Conservation (phyloP, 2,888 invertebrate genomes). For the Gibbula magus region DNA sequence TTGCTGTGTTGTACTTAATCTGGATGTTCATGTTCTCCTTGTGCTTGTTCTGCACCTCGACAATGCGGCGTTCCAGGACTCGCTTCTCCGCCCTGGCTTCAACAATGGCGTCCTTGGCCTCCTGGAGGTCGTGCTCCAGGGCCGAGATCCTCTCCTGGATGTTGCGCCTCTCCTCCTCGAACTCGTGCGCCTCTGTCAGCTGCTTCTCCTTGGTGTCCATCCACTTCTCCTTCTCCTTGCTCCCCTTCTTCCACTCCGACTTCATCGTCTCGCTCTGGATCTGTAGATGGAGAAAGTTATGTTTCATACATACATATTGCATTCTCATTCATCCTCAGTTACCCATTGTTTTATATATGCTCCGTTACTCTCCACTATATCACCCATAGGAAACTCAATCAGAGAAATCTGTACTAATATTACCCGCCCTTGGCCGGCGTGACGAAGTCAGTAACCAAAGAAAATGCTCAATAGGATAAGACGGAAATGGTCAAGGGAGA, state of each 20-base stretch:
- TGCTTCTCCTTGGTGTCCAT: conserved; percentile 62
- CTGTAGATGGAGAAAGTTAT: conserved; percentile 24
- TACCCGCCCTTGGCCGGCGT: no score
- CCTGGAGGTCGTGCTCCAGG: conserved; percentile 46
- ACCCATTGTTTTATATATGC: no score
- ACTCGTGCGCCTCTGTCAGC: conserved; percentile 57
- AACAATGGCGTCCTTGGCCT: conserved; percentile 42
- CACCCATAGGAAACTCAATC: no score
- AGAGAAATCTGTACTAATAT: no score
- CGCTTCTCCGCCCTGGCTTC: conserved; percentile 49
- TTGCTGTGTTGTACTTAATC: conserved; percentile 62
- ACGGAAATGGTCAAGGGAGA: no score
- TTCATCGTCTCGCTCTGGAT: conserved; percentile 38
- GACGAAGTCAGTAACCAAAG: no score
- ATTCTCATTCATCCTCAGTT: no score
- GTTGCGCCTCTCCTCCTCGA: conserved; percentile 51
- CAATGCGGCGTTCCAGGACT: conserved; percentile 42
- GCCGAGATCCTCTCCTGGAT: conserved; percentile 46
- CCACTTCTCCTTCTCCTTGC: conserved; percentile 61
- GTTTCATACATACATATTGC: no score
- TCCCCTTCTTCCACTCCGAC: conserved; percentile 42
- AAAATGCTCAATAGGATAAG: no score
- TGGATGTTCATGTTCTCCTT: conserved; percentile 55
- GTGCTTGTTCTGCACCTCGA: conserved; percentile 51
- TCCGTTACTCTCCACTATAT: no score